These are phyloP conservation scores for Lasioglossum marginatum DNA, from an alignment of 2,888 invertebrate species.

Conservation along the genomic window DNA sequence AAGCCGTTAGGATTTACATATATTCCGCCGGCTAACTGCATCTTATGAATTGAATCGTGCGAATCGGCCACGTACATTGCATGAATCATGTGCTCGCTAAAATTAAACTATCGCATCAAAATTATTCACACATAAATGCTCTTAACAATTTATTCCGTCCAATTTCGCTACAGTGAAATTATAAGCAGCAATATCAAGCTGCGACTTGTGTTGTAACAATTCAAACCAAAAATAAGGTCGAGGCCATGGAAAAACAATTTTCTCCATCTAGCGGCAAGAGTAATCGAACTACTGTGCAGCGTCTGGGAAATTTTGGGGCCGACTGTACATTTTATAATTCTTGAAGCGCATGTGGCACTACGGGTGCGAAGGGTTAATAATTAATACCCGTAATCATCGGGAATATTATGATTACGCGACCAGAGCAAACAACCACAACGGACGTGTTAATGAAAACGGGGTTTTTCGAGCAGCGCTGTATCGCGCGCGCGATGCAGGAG, in stretches of 20 bases:
- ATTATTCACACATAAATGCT: no score
- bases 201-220: no score
- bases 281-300: not conserved
- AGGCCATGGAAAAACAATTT: no score
- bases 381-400: not conserved
- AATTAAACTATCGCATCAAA: constrained; percentile 5
- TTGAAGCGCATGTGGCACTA: not conserved
- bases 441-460: not conserved
- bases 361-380: not conserved
- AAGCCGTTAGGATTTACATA: not conserved
- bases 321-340: not conserved
- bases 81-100: not conserved
- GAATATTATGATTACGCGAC: not conserved
- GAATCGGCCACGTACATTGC: not conserved
- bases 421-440: not conserved
- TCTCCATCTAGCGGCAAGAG: no score
- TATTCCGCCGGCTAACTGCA: not conserved
- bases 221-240: no score
- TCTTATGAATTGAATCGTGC: not conserved
- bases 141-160: no score
- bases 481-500: not conserved
- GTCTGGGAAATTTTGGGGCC: not conserved
- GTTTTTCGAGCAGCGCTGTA: not conserved
- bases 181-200: not conserved
- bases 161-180: not conserved